Percentiles rank a stretch among this genome's conserved stretches.
Evolutionary conservation across 2,888 invertebrate species (phyloP).

Genomic region (Andrena dorsata): DNA sequence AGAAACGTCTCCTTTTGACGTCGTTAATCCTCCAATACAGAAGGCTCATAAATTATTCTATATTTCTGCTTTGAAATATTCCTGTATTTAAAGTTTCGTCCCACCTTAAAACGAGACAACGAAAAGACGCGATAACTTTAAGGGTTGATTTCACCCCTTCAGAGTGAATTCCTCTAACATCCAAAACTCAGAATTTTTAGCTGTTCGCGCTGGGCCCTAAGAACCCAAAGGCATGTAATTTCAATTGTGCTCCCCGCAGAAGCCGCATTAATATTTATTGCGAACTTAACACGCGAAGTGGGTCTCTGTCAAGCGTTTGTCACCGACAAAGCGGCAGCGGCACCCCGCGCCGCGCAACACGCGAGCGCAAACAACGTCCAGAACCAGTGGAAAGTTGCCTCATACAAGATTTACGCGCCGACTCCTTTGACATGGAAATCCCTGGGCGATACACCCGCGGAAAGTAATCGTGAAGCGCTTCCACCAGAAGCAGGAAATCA

Average conservation of each 20-base stretch:
- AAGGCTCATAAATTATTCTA: too few relatives aligned
- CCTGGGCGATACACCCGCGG: background rate
- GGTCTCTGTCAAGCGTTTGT: constrained; percentile 9
- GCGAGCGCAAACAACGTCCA: background rate
- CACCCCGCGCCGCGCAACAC: background rate
- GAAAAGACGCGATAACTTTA: too few relatives aligned
- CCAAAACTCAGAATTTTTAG: background rate
- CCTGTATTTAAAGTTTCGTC: too few relatives aligned
- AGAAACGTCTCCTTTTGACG: too few relatives aligned
- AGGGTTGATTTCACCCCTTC: too few relatives aligned
- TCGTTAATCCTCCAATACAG: too few relatives aligned
- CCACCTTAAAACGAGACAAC: too few relatives aligned
- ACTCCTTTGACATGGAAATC: constrained; percentile 41
- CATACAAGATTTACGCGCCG: constrained; percentile 10
- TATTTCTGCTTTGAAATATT: too few relatives aligned
- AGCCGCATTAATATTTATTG: constrained; percentile 35
- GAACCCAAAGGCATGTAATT: background rate
- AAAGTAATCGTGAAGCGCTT: background rate
- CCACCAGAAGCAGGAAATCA: background rate
- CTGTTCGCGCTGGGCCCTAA: background rate
- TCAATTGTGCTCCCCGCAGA: background rate
- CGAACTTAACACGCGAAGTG: constrained; percentile 4
- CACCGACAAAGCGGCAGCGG: background rate
- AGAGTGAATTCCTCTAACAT: too few relatives aligned
- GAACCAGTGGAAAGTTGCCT: constrained; percentile 33